Evolutionary conservation across 1,140 invertebrate genomes (phyloP).

Genomic region (Chironomus tepperi): DNA sequence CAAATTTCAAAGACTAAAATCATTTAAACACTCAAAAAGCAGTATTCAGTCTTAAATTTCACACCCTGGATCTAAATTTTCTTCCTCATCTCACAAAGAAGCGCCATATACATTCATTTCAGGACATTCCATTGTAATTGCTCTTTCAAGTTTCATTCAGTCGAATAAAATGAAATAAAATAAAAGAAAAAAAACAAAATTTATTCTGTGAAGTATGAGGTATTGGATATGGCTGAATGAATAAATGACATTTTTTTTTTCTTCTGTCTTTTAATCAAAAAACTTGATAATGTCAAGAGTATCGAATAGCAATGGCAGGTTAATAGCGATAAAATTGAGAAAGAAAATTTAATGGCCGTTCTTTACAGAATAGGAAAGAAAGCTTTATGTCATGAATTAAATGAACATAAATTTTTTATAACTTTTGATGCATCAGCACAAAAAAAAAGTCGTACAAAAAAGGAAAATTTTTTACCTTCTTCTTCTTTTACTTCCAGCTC

Average conservation of each 20-base stretch:
- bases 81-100: no score
- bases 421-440: background rate
- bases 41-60: background rate
- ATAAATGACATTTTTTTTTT: background rate
- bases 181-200: no score
- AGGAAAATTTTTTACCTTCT: background rate
- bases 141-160: no score
- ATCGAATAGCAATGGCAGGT: no score
- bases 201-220: no score
- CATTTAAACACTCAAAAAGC: no score
- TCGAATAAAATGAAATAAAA: no score
- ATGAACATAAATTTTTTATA: background rate
- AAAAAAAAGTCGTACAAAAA: background rate
- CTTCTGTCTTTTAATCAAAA: slow-evolving; percentile 5
- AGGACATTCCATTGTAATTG: no score
- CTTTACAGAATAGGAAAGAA: no score
- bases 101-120: no score
- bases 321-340: background rate
- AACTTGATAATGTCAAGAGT: background rate
- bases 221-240: background rate
- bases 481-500: background rate
- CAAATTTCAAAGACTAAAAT: no score
- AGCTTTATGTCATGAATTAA: background rate
- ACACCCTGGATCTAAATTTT: background rate
- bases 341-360: background rate